Base-by-base conservation (phyloP, 2,888 invertebrate species). In the Drosophila helvetica region DNA sequence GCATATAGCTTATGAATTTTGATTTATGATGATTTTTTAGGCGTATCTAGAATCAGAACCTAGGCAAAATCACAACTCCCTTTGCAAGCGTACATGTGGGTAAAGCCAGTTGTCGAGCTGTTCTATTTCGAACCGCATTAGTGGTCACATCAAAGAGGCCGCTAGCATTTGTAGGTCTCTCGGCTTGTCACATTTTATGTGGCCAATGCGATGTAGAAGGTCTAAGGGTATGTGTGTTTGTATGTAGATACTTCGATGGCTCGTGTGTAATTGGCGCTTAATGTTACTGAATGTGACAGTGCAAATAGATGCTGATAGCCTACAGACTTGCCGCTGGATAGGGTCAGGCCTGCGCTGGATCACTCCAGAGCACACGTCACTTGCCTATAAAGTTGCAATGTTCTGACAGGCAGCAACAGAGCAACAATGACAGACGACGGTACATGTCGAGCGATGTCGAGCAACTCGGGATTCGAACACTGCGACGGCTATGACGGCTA, bases 251-350 rank as follows among this genome's bases (percentile, higher is more conserved):
- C 30, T 10, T 12, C 10, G 1, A 10, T 3, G 33, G 33, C 33
- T 46, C 10, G 30, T 53, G 55, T 80, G 73, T 61, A 77, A 75
- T 71, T 78, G 86, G 76, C 75, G 77, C 59, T 80, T 67, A 83
- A 74, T 64, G 68, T 74, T 74, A 88, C 71, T 84, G 86, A 62
- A 83, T 83, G 50, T 88, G 84, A 86, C 88, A 88, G 69, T 74
- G 73, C 70, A 78, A 77, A 85, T 86, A 86, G 69, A 88, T 73
- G 75, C 68, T 86, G 86, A 88, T 85, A 74, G 77, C 78, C 72
- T 46, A 75, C 59, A 77, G 60, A 75, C 68, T 75, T 64, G 83
- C 78, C 86, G 78, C 76, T 69, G 78, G 88, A 79, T 57, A 70
- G 48, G 55, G 45, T 57, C 45, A 17, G 43, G 55, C 12, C 43